Base-by-base conservation (phyloP, 2,113 vertebrate species). In the Daphoenositta chrysoptera region DNA sequence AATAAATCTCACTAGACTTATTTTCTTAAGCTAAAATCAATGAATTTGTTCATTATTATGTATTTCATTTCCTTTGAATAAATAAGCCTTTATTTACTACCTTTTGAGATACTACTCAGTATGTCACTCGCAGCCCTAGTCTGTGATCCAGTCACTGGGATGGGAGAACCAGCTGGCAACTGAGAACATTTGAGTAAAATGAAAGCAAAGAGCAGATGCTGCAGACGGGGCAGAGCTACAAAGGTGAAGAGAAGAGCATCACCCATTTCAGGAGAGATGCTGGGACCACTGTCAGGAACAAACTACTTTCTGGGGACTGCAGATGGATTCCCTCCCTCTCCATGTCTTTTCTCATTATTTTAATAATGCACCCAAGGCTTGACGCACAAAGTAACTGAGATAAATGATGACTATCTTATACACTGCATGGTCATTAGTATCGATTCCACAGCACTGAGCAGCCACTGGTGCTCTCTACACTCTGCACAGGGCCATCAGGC, bases 11-110 rank as follows among this genome's bases (percentile, higher is more conserved):
- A 79, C 35, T n/a, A 57, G 66, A 70, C 42, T 73, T 79, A 61
- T 80, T 93, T 94, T 92, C 89, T 79, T 89, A 83, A 90, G 58
- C 8, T 80, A 78, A 83, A 75, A 63, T 72, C 76, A 84, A 35
- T 94, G 2, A 57, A 57, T 83, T 95, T 68, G 61, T 76, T 92
- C 30, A 89, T 94, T 92, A 84, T 73, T 70, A 92, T 68, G 39
- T 70, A 94, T 92, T 97, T 97, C 5, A 73, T 87, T 95, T 92
- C 54, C 47, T 91, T 96, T 80, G 58, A 83, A 91, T 84, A 83
- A 96, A 88, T 44, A 92, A 83, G 12, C 15, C 17, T 78, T 77
- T 90, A 89, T 95, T 93, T 95, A 81, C 42, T 57, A n/a, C 61
- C 13, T 84, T 87, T 85, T 65, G 44, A 72, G 73, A 78, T 60